These are phyloP conservation scores for Drosophila siamana DNA, from an alignment of 2,888 invertebrate genomes.

Conservation along the genomic window DNA sequence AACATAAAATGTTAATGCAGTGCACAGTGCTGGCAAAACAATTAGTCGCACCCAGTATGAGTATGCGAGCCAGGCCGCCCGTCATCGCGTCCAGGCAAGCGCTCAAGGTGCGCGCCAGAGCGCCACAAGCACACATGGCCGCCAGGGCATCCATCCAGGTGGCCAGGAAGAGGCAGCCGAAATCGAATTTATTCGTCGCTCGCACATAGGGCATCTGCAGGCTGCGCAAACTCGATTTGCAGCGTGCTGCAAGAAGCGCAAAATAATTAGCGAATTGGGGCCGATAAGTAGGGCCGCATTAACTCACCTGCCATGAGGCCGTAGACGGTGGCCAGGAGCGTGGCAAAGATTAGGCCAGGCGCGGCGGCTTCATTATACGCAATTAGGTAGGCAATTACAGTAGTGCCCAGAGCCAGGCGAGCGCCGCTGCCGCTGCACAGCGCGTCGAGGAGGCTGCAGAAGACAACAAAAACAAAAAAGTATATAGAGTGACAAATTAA, in stretches of 20 bases:
- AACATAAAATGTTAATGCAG: conserved; percentile 37
- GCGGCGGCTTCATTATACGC: conserved; percentile 85
- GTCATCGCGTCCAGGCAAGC: conserved; percentile 87
- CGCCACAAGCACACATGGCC: conserved; percentile 86
- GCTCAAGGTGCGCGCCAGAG: conserved; percentile 87
- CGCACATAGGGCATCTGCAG: conserved; percentile 85
- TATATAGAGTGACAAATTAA: conserved; percentile 20
- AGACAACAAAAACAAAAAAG: too few relatives aligned
- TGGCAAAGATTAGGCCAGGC: conserved; percentile 82
- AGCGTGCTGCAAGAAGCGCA: conserved; percentile 73
- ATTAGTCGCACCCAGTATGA: conserved; percentile 85
- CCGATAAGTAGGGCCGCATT: too few relatives aligned
- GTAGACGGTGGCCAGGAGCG: conserved; percentile 82
- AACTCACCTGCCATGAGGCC: conserved; percentile 83
- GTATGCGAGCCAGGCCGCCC: conserved; percentile 86
- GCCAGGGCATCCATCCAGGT: conserved; percentile 87
- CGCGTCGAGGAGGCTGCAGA: conserved; percentile 78
- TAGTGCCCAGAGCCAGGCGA: conserved; percentile 84
- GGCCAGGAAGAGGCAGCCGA: conserved; percentile 85
- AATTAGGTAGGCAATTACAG: conserved; percentile 83
- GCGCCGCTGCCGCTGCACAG: conserved; percentile 84
- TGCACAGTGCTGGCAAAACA: conserved; percentile 34
- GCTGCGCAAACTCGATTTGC: conserved; percentile 83
- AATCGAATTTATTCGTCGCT: conserved; percentile 85
- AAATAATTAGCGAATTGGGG: not conserved